Conservation (phyloP, 2,113 vertebrate species). For the Indicator indicator region DNA sequence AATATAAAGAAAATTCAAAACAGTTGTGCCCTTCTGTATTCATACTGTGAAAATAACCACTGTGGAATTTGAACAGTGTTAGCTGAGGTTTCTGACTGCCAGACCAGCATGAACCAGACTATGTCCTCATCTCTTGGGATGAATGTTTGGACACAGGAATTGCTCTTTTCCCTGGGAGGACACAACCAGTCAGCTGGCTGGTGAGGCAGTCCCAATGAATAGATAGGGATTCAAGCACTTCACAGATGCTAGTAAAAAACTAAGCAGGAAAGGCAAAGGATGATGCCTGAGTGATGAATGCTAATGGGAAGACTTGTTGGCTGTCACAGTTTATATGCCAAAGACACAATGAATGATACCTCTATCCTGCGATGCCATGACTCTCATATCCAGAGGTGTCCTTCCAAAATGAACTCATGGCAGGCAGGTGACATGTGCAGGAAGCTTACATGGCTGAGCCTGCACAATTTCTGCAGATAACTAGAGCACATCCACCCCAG, state of each 20-base stretch:
- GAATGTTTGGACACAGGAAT: not conserved
- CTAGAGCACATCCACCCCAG: not conserved
- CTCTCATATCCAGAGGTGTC: not conserved
- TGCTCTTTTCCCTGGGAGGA: not conserved
- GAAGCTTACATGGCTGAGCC: not conserved
- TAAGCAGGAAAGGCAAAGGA: not conserved
- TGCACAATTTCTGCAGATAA: not conserved
- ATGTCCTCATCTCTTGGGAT: not conserved
- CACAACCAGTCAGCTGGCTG: not conserved
- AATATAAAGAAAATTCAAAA: not conserved
- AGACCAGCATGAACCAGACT: not conserved
- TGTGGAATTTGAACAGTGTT: not conserved
- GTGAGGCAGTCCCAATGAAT: not conserved
- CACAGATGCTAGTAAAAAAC: not conserved
- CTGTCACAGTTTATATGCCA: not conserved
- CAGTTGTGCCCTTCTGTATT: not conserved
- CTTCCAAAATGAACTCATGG: not conserved
- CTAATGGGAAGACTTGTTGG: not conserved
- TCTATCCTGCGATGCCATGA: accelerated
- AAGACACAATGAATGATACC: not conserved
- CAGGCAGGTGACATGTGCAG: not conserved
- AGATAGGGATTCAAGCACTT: not conserved
- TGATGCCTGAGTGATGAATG: not conserved
- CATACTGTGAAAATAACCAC: not conserved
- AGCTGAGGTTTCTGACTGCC: not conserved